These are phyloP conservation scores for Papilio aristodemus DNA, from an alignment of 1,140 invertebrate genomes.

Conservation along the genomic window DNA sequence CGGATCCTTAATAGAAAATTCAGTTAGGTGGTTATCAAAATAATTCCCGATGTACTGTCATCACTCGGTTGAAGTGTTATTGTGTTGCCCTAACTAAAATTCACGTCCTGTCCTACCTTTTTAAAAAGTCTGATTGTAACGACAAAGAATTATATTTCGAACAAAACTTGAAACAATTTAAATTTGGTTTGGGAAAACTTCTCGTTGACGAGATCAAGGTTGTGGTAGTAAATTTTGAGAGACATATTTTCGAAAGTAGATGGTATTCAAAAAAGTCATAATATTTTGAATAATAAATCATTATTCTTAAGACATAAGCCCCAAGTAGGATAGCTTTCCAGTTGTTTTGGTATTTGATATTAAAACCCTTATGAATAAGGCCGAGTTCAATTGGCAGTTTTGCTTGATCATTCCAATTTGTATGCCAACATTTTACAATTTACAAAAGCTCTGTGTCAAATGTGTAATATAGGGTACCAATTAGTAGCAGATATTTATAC, in stretches of 20 bases:
- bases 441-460: constrained; percentile 74
- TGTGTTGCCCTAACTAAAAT: constrained; percentile 25
- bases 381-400: constrained; percentile 44
- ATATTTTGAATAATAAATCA: constrained; percentile 66
- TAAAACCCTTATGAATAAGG: constrained; percentile 50
- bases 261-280: constrained; percentile 62
- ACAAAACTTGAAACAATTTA: constrained; percentile 48
- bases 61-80: constrained; percentile 20
- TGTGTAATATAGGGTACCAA: constrained; percentile 77
- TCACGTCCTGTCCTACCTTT: constrained; percentile 24
- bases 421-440: constrained; percentile 57
- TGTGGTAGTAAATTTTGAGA: constrained; percentile 76
- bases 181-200: constrained; percentile 65
- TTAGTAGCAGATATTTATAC: constrained; percentile 57
- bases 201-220: constrained; percentile 73
- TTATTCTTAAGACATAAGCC: constrained; percentile 58
- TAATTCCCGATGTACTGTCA: too few relatives aligned
- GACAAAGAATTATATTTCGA: constrained; percentile 36
- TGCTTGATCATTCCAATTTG: constrained; percentile 55
- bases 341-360: constrained; percentile 1
- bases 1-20: constrained; percentile 50
- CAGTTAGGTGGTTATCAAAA: constrained; percentile 41
- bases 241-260: constrained; percentile 74
- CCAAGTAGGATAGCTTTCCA: constrained; percentile 44
- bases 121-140: constrained; percentile 24